A percentile compares a stretch with the other conserved stretches of the same genome.
These are phyloP conservation scores for Eupeodes corollae DNA, from an alignment of 1,140 invertebrate genomes.

Conservation along the genomic window DNA sequence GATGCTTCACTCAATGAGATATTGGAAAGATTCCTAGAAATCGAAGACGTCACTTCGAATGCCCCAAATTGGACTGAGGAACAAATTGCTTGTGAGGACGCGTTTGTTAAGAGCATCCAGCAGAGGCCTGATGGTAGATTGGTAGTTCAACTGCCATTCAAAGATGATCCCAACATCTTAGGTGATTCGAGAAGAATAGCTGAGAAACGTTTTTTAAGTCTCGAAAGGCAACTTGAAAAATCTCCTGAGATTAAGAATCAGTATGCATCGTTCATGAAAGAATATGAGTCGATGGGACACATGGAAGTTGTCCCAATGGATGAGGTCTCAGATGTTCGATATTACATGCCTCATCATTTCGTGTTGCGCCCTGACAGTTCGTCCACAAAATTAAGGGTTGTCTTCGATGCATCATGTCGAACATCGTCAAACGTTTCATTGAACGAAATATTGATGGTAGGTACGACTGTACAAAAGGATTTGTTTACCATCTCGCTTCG, in stretches of 20 bases:
- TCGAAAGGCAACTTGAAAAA: too few relatives aligned
- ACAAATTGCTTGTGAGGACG: too few relatives aligned
- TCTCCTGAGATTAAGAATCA: constrained; percentile 11
- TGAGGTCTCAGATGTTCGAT: constrained; percentile 4
- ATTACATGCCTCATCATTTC: constrained; percentile 38
- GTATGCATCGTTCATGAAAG: constrained; percentile 28
- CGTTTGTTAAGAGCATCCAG: too few relatives aligned
- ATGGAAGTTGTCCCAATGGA: constrained; percentile 16
- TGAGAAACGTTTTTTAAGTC: too few relatives aligned
- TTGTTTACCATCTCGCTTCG: constrained; percentile 21
- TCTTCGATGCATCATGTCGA: constrained; percentile 29
- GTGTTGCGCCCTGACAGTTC: constrained; percentile 25
- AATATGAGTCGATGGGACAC: constrained; percentile 32
- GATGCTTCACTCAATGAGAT: background rate
- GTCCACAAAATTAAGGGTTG: constrained; percentile 27
- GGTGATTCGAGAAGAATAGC: too few relatives aligned
- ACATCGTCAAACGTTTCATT: constrained; percentile 17
- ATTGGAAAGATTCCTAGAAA: constrained; percentile 20
- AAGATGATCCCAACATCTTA: too few relatives aligned
- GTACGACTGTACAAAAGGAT: constrained; percentile 31
- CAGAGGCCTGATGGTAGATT: too few relatives aligned
- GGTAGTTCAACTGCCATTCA: too few relatives aligned
- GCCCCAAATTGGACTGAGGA: too few relatives aligned
- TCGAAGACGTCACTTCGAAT: constrained; percentile 18
- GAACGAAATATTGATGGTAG: constrained; percentile 23